These are phyloP conservation scores for Alitta virens DNA, from an alignment of 2,888 invertebrate species.

Conservation along the genomic window DNA sequence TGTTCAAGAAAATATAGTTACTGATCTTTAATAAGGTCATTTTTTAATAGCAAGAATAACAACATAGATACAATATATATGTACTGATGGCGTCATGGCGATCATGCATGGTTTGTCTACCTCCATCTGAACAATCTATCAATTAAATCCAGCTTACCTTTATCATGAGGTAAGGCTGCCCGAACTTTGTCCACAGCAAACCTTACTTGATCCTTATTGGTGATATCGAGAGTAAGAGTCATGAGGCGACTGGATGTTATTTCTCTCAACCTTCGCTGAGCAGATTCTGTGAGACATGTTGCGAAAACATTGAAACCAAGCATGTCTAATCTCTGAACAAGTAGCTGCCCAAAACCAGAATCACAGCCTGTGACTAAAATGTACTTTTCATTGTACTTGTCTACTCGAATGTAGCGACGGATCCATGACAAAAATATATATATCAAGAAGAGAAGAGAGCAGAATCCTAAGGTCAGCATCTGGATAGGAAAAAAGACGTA, in stretches of 20 bases:
- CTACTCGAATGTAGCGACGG: slow-evolving; percentile 9
- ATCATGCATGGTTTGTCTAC: too few species aligned
- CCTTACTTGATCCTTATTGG: slow-evolving; percentile 29
- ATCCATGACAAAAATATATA: slow-evolving; percentile 14
- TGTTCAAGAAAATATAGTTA: too few species aligned
- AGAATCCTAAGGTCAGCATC: too few species aligned
- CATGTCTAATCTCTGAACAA: slow-evolving; percentile 11
- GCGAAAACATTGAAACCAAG: slow-evolving; percentile 21
- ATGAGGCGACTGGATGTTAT: slow-evolving; percentile 13
- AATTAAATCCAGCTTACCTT: too few species aligned
- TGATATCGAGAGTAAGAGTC: slow-evolving; percentile 32
- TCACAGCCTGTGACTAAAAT: slow-evolving; percentile 26
- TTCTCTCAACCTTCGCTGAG: slow-evolving; percentile 17
- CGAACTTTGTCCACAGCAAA: slow-evolving; percentile 27
- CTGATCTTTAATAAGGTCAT: too few species aligned
- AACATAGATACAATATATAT: too few species aligned
- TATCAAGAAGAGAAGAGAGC: slow-evolving; percentile 2
- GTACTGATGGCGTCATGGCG: too few species aligned
- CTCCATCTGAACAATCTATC: too few species aligned
- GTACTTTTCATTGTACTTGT: slow-evolving; percentile 13
- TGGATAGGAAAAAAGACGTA: too few species aligned
- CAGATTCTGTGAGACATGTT: slow-evolving; percentile 24
- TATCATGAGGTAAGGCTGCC: slow-evolving; percentile 25
- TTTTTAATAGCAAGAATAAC: neutral
- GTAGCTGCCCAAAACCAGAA: slow-evolving; percentile 23